Conservation (phyloP, 2,888 invertebrate species). For the Micoletzkya japonica region DNA sequence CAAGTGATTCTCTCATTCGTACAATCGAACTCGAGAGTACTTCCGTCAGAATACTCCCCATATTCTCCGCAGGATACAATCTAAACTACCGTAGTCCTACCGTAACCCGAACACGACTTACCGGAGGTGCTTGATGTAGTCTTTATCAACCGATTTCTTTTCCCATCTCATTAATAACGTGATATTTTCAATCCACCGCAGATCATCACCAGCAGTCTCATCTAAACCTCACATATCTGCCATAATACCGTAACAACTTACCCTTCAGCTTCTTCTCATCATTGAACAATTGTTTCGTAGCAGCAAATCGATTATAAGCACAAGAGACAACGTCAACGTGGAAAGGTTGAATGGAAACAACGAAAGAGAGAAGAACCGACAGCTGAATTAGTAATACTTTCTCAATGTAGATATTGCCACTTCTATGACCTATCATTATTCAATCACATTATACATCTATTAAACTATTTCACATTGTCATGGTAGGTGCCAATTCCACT, state of each 20-base stretch:
- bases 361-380: slow-evolving; percentile 9
- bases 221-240: neutral
- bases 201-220: neutral
- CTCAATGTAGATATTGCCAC: no score
- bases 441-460: neutral
- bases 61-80: slow-evolving; percentile 20
- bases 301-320: slow-evolving; percentile 6
- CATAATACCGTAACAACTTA: neutral
- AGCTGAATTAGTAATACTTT: neutral
- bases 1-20: slow-evolving; percentile 13
- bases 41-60: slow-evolving; percentile 17
- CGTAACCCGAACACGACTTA: neutral
- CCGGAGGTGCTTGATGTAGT: slow-evolving; percentile 1
- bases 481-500: neutral
- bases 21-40: slow-evolving; percentile 9
- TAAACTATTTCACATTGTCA: neutral
- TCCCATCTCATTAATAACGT: slow-evolving; percentile 16
- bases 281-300: slow-evolving; percentile 2
- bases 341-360: slow-evolving; percentile 18
- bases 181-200: slow-evolving; percentile 2
- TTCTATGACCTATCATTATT: neutral
- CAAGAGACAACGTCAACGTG: neutral
- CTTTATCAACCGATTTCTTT: slow-evolving; percentile 1
- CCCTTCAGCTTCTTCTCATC: slow-evolving; percentile 5
- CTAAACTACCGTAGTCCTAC: neutral